Base-by-base conservation (phyloP, 2,888 invertebrate genomes). In the Drosophila infuscata region DNA sequence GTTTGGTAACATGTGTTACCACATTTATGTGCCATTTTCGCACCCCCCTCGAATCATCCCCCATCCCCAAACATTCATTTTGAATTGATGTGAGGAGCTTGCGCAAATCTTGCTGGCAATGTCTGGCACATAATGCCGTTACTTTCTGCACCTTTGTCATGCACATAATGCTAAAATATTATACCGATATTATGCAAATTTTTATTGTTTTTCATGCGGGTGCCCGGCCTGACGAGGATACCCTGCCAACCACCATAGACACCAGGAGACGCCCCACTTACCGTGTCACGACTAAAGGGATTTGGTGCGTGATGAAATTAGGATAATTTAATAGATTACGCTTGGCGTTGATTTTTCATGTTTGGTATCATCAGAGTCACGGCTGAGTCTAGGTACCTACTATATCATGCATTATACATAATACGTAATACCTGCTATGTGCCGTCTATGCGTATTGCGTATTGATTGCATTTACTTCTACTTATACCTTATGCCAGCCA, bases 151-250 rank as follows among this genome's bases (percentile, higher is more conserved):
- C 82, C 82, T 89, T 89, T 89, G 79, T 74, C 76, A 81, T 69
- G 81, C 72, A 60, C 72, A 87, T 87, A 88, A 88, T 90, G 88
- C 89, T 83, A 88, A 91, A 91, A 88, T 91, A 91, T 91, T 90
- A 91, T 87, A 91, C 88, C 88, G 89, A 88, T 91, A 91, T 91
- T 91, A 91, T 91, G 91, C 83, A 91, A 91, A 91, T 91, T 91
- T 91, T 91, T 82, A 91, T 89, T 91, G 91, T 89, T 91, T 87
- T 88, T 74, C 75, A 82, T 76, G 76, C 68, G 70, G 70, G 56
- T 41, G 43, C 51, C 30, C 49, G 15, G 66, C 32, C 29, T 25
- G 25, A 2, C 3, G 25, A 2, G 25, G 38, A 11, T 4, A 12
- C 36, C 32, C 15, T 12, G 29, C 51, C 51, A 17, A 17, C 11